phyloP scores from a whole-genome alignment of 2,797 vertebrate species.

The Varecia variegata region DNA sequence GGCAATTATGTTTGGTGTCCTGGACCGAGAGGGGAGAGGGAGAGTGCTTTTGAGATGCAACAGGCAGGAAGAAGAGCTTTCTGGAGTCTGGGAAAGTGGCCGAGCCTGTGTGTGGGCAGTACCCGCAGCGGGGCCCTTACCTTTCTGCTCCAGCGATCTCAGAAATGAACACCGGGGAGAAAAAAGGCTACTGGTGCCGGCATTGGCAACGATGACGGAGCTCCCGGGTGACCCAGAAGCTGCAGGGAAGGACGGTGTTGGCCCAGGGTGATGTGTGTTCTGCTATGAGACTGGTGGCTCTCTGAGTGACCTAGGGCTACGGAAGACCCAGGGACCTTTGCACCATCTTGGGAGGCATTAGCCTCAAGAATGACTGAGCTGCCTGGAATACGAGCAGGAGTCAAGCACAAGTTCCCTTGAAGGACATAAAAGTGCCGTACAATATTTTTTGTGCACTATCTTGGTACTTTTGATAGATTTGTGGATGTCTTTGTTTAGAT shows the following conservation, averaged over 20 bases:
- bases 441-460: neutral
- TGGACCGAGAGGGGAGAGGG: neutral
- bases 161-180: neutral
- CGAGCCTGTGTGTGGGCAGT: neutral
- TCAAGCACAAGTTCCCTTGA: neutral
- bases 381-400: neutral
- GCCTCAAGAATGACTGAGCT: neutral
- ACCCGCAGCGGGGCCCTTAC: fast-evolving
- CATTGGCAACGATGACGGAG: neutral
- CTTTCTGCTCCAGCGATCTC: neutral
- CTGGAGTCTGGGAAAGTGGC: neutral
- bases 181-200: neutral
- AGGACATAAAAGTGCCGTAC: neutral
- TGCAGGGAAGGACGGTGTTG: neutral
- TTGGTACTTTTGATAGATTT: neutral
- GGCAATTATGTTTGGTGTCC: neutral
- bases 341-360: neutral
- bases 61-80: neutral
- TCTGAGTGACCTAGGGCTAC: neutral
- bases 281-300: neutral
- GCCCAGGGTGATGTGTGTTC: neutral
- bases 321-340: neutral
- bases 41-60: neutral
- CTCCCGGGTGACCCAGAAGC: neutral
- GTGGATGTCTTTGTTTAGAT: neutral